A percentile compares a stretch with the other conserved stretches of the same genome.
phyloP scores from a whole-genome alignment of 2,888 invertebrate species.

The Actias luna region DNA sequence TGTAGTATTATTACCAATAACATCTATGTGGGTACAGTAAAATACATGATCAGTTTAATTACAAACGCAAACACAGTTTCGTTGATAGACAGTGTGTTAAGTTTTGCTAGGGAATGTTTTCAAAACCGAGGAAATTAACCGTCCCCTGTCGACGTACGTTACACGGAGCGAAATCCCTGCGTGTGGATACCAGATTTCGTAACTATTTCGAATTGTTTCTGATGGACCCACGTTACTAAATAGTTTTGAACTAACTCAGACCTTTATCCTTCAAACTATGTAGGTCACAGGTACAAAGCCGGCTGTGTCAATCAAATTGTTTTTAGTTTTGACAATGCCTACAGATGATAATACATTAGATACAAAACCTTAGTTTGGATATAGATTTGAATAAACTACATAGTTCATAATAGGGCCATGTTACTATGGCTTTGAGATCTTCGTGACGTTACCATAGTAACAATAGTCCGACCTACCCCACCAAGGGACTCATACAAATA shows the following conservation, averaged over 20 bases:
- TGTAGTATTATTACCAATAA: too few relatives aligned
- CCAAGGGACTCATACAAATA: constrained; percentile 57
- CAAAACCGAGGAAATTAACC: constrained; percentile 25
- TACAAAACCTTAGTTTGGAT: too few relatives aligned
- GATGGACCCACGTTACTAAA: not conserved
- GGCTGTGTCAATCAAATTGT: not conserved
- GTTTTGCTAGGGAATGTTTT: not conserved
- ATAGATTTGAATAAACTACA: too few relatives aligned
- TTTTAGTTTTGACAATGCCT: not conserved
- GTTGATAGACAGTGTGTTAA: not conserved
- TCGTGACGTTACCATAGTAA: constrained; percentile 59
- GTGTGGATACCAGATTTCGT: constrained; percentile 10
- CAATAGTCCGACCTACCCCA: constrained; percentile 58
- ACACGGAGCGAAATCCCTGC: constrained; percentile 25
- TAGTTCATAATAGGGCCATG: too few relatives aligned
- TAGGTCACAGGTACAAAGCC: not conserved
- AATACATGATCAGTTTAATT: not conserved
- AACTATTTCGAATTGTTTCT: not conserved
- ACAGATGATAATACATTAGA: not conserved
- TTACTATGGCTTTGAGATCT: not conserved
- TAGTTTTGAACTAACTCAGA: not conserved
- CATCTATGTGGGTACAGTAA: not conserved
- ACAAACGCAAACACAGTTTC: not conserved
- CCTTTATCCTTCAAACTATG: not conserved
- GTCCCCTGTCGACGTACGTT: constrained; percentile 21